Base-by-base conservation (phyloP, 2,113 vertebrate species). In the Serinus canaria region DNA sequence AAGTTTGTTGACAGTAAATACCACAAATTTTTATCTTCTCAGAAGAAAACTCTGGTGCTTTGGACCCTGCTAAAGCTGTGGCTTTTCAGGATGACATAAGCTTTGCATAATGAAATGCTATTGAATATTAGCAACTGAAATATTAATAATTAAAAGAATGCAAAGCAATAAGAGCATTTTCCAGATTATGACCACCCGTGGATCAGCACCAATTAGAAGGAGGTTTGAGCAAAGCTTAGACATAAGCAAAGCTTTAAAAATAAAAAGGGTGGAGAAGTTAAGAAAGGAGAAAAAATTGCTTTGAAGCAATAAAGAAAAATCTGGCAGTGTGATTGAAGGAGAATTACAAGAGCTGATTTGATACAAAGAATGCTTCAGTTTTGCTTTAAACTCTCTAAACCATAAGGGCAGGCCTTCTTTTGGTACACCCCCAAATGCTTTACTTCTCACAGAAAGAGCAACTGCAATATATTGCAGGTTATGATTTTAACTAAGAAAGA, bases 1-100 rank as follows among this genome's bases (percentile, higher is more conserved):
- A 91, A 94, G 68, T 92, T 96, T 97, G 93, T 59, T 96, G 88
- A 95, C 62, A 95, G 60, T 79, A 94, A 97, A 97, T 95, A 92
- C 27, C 67, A 63, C 73, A 80, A 53, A 31, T 82, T 94, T 94
- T 82, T 86, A 85, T 90, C 84, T 94, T 86, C 75, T 63, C 37
- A 74, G 50, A 68, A 91, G 44, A 92, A 96, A 92, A n/a, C 62
- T n/a, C 76, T 69, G 31, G 64, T 94, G 75, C 60, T 96, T 77
- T 69, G 21, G 50, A 78, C 83, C 27, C n/a, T 74, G 27, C 84
- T 70, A 74, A 81, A 92, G 30, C 89, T 41, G 55, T n/a, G 59
- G 37, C 18, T 94, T 83, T 92, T 76, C 33, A 68, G 95, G 89
- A 87, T 76, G 66, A 89, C 28, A 87, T 4, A 85, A 94, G 89